Base-by-base conservation (phyloP, 2,113 vertebrate genomes). In the Fukomys damarensis region DNA sequence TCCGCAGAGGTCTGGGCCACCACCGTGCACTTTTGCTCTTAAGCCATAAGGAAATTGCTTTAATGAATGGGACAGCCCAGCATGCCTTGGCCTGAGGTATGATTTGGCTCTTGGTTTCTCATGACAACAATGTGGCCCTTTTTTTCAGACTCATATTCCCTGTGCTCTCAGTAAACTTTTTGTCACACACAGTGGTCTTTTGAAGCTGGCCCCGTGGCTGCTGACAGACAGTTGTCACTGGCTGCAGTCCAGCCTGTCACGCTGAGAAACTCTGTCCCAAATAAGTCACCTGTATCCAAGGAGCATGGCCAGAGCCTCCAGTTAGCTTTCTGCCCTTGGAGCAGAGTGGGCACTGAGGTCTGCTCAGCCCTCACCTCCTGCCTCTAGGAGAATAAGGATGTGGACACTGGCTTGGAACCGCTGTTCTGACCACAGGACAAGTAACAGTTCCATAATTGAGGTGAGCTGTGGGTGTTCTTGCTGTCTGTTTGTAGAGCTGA, bases 31-130 rank as follows among this genome's bases (percentile, higher is more conserved):
- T 98, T n/a, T 97, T 97, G 97, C 98, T 98, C 97, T 97, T 97
- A 98, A 98, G 98, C 98, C 98, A 98, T 98, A 98, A 49, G 93
- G 97, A 98, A 94, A 90, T 98, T 81, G 98, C 97, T 98, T 98
- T 98, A 96, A 96, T 95, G 80, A 88, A 72, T 19, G 74, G 95
- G 96, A 68, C 89, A 1, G 79, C 86, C 52, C 9, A 72, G 66
- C 74, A 72, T 3, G 1, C 28, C 59, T 61, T 63, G 95, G 49
- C 26, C 79, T 94, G 95, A 59, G 54, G 20, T 41, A 13, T 85
- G 30, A 12, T 35, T 49, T 82, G 74, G 96, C 96, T 95, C 70
- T 95, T 80, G 28, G 24, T 68, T 96, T 94, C 97, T 94, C 77
- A 83, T 26, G 89, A 74, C 35, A 59, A 80, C 95, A 54, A 82